Percentiles rank a stretch among this genome's conserved stretches.
These are phyloP conservation scores for Neoaliturus tenellus DNA, from an alignment of 2,888 invertebrate species.

Conservation along the genomic window DNA sequence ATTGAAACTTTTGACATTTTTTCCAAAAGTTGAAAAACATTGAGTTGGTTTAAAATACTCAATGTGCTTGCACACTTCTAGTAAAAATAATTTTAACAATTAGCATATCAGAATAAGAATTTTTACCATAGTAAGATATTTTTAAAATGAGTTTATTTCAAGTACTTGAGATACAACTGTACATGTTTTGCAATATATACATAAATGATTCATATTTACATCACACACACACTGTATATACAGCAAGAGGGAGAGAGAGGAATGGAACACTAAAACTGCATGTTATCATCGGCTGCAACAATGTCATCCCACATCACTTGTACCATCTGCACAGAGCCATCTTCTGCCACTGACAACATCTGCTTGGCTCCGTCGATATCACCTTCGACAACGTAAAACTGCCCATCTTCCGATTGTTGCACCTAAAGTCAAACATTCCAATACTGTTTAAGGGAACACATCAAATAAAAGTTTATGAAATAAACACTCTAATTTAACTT, in stretches of 20 bases:
- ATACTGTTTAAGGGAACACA: no score
- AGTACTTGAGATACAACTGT: no score
- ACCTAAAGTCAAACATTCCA: slow-evolving; percentile 45
- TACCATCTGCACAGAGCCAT: slow-evolving; percentile 71
- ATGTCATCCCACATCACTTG: slow-evolving; percentile 68
- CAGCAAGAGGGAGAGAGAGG: neutral
- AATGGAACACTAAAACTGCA: slow-evolving; percentile 51
- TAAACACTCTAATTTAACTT: no score
- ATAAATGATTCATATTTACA: neutral
- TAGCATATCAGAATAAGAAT: no score
- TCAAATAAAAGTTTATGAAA: no score
- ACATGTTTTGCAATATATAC: neutral
- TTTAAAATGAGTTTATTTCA: no score
- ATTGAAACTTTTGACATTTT: no score
- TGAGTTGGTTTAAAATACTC: no score
- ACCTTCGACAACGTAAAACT: slow-evolving; percentile 64
- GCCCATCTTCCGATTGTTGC: slow-evolving; percentile 65
- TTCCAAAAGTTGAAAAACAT: no score
- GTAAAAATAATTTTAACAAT: no score
- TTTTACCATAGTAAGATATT: no score
- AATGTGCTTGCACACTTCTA: no score
- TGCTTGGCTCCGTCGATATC: slow-evolving; percentile 68
- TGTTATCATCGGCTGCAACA: slow-evolving; percentile 61
- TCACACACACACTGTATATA: neutral
- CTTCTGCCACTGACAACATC: slow-evolving; percentile 70